phyloP scores from a whole-genome alignment of 2,888 invertebrate genomes.

The Nomada ferruginata region DNA sequence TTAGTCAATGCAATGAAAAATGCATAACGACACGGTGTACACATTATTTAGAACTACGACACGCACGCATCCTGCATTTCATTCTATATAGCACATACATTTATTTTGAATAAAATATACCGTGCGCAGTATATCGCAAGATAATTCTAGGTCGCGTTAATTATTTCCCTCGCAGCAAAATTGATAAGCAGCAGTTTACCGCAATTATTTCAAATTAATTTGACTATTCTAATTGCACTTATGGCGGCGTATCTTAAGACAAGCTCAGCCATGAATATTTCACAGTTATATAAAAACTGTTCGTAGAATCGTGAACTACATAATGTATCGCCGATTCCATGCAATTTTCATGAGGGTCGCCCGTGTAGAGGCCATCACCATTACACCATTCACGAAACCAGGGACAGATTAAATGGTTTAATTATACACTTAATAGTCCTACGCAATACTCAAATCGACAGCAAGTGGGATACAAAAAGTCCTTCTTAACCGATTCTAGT shows the following conservation, averaged over 20 bases:
- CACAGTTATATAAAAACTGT: slow-evolving; percentile 5
- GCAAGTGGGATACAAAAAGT: too few species aligned
- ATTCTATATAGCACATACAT: not conserved
- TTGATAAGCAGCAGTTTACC: too few species aligned
- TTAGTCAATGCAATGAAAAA: not conserved
- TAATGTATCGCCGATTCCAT: not conserved
- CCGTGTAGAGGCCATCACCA: not conserved
- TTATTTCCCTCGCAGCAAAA: not conserved
- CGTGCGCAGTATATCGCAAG: too few species aligned
- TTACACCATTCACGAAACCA: not conserved
- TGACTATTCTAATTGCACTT: not conserved
- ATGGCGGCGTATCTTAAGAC: not conserved
- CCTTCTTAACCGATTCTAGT: too few species aligned
- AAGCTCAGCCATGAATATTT: not conserved
- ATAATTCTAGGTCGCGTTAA: not conserved
- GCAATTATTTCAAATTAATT: not conserved
- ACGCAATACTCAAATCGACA: too few species aligned
- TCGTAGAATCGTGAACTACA: not conserved
- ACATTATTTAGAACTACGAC: not conserved
- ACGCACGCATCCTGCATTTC: not conserved
- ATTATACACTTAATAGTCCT: not conserved
- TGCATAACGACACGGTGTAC: not conserved
- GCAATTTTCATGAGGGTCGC: not conserved
- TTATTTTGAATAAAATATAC: not conserved
- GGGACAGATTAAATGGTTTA: not conserved